Base-by-base conservation (phyloP, 2,888 invertebrate species). In the Geotrupes spiniger region DNA sequence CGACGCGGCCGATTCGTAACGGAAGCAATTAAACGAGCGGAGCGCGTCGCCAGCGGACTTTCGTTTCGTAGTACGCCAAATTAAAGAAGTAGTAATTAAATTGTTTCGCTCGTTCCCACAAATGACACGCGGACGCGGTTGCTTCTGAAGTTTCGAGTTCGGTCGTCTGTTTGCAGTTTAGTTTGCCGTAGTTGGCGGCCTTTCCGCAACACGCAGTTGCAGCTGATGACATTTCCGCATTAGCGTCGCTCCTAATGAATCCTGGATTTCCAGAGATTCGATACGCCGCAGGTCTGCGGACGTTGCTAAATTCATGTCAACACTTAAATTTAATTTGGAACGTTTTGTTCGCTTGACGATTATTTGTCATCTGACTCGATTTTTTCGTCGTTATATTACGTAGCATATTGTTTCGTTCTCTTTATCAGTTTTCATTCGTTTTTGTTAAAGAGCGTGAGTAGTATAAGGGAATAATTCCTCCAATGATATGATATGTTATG, bases 61-160 rank as follows among this genome's bases (percentile, higher is more conserved):
- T 21, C 21, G 36, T 36, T 36, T 12, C 36, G 36, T 36, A 11
- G 44, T 44, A 38, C 44, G 37, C 37, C 29, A 37, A 29, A 54
- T 51, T 51, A 51, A 55, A 57, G 54, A 55, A 56, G 49, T 52
- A 45, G 51, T 57, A 57, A 57, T 57, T 57, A 57, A 57, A 57
- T 57, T 57, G 57, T 54, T 54, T 44, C 37, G 50, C 46, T 41
- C 51, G 53, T 52, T 55, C 43, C 53, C 50, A 49, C 52, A 54
- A 57, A 53, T 51, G 57, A 46, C 46, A 40, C 41, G 36, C 41
- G 36, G 36, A 6, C 40, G 36, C 40, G 36, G 25, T 46, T 31
- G 15, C 15, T 40, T 33, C 39, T 39, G 46, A 43, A 43, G 43
- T 43, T 36, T 29, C 44, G 33, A 46, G 46, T 36, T 39, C 25